These are phyloP conservation scores for Eremobia ochroleuca DNA, from an alignment of 2,888 invertebrate genomes.

Conservation along the genomic window DNA sequence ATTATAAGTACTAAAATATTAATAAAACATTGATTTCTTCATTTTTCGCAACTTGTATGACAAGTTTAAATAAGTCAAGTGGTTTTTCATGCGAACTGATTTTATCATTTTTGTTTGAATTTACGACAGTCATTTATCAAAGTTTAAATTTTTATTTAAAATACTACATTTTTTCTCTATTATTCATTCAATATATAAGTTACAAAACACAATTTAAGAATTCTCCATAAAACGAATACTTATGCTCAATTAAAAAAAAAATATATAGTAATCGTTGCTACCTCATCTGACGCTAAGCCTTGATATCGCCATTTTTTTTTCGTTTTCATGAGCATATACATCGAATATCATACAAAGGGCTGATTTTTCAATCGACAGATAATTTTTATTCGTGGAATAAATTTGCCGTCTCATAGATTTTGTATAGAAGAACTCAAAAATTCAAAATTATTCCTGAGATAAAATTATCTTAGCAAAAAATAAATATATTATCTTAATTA, in stretches of 20 bases:
- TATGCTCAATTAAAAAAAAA: too few relatives aligned
- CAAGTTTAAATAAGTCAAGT: neutral
- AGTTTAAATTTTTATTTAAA: neutral
- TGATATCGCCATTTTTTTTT: slow-evolving; percentile 8
- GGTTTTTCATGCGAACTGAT: neutral
- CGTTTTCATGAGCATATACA: neutral
- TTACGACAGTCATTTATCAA: neutral
- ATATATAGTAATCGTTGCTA: too few relatives aligned
- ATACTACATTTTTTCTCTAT: neutral
- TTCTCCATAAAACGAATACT: neutral
- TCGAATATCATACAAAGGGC: neutral
- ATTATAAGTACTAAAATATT: slow-evolving; percentile 2
- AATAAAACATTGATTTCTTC: neutral
- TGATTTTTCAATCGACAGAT: too few relatives aligned
- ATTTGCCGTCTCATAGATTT: too few relatives aligned
- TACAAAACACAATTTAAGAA: slow-evolving; percentile 9
- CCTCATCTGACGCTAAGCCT: neutral
- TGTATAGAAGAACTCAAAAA: too few relatives aligned
- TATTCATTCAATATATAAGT: neutral
- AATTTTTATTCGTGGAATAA: too few relatives aligned
- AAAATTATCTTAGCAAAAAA: too few relatives aligned
- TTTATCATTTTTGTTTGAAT: slow-evolving; percentile 15
- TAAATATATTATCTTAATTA: too few relatives aligned
- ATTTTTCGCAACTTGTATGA: neutral
- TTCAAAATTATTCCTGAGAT: too few relatives aligned